Evolutionary conservation across 1,140 invertebrate species (phyloP), one percentile per base, ranked within the genome.

Genomic region (Rhyacophila brunnea): DNA sequence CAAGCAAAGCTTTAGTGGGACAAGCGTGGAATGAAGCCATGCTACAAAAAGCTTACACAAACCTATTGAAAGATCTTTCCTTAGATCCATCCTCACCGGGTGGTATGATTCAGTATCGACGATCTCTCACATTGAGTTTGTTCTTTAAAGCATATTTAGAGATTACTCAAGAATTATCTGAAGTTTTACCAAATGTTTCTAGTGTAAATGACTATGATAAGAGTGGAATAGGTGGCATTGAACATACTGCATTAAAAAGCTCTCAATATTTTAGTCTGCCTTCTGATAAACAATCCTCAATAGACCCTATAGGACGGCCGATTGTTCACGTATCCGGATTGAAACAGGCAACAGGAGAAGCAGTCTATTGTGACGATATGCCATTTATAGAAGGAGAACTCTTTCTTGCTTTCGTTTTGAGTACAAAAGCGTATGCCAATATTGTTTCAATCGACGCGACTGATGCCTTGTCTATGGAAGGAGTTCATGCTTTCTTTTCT

Each of bases 291-390:
- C 87, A 90, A 71, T 71, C 77, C 9, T 66, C 68, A 7, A 76
- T 74, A 20, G 91, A 96, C 78, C 77, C 87, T n/a, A 82, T 98
- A 14, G 92, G 94, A 1, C 81, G 87, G 58, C 91, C 94, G 0
- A 78, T 95, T 20, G 79, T 87, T 0, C 95, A 98, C 70, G 67
- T 81, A 1, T 92, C 93, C 13, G 93, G 91, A 0, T 77, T 85
- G 6, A 95, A 97, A 71, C 95, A 98, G 78, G 88, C 88, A 1
- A 89, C 91, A 4, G 95, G 95, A 9, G 94, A 97, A 79, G 95
- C 95, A 4, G 74, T 92, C 34, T 98, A 97, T 71, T 87, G 89
- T 63, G 93, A 96, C 73, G 96, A 98, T 70, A 87, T 95, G 57
- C 92, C 92, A 0, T 72, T 71, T 47, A 80, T 83, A 44, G 78